A percentile compares a stretch with the other conserved stretches of the same genome.
These are phyloP conservation scores for Drosophila cognata DNA, from an alignment of 2,888 invertebrate genomes.

Conservation along the genomic window DNA sequence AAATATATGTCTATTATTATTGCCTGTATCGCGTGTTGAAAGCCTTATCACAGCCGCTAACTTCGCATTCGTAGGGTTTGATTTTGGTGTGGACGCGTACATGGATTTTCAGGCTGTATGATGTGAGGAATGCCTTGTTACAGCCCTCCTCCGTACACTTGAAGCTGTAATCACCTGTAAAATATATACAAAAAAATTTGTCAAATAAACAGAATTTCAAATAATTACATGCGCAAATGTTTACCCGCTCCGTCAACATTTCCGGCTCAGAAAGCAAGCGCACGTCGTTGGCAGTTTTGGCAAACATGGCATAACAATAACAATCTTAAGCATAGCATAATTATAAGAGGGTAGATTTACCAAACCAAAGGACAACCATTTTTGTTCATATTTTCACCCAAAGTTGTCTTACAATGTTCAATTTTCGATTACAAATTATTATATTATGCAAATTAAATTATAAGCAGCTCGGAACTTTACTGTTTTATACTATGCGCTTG, in stretches of 20 bases:
- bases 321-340: neutral
- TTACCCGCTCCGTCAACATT: constrained; percentile 6
- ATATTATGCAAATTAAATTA: neutral
- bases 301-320: neutral
- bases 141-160: constrained; percentile 94
- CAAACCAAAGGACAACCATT: neutral
- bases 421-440: neutral
- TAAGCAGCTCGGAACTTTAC: neutral
- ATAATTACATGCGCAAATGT: neutral
- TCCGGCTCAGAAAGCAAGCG: constrained; percentile 1
- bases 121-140: constrained; percentile 96
- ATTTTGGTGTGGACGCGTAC: constrained; percentile 96
- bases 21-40: constrained; percentile 97
- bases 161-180: constrained; percentile 95
- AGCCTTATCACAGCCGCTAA: constrained; percentile 94
- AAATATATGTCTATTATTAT: constrained; percentile 25
- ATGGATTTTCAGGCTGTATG: constrained; percentile 97
- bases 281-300: constrained; percentile 26
- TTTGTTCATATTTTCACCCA: neutral
- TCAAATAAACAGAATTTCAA: neutral
- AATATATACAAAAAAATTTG: neutral
- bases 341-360: neutral
- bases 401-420: neutral
- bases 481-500: neutral
- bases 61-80: constrained; percentile 95